Percentiles rank a stretch among this genome's conserved stretches.
phyloP scores from a whole-genome alignment of 2,113 vertebrate species.

The Eonycteris spelaea region DNA sequence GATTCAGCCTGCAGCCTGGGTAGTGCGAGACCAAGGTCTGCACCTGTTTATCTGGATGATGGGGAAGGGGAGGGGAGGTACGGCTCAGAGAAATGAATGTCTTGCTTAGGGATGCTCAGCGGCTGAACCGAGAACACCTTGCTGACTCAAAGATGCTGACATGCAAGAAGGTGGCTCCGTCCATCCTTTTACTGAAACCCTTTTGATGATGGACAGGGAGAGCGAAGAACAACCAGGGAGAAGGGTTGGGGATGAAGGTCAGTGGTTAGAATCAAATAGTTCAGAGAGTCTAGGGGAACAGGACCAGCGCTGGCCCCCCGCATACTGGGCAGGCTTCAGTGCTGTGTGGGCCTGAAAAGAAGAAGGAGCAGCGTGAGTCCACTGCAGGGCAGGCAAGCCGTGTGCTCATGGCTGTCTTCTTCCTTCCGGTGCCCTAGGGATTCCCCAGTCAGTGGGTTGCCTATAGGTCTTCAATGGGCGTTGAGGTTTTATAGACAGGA shows the following conservation, averaged over 20 bases:
- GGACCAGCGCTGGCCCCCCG: neutral
- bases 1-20: neutral
- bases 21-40: neutral
- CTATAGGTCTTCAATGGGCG: neutral
- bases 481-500: neutral
- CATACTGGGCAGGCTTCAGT: neutral
- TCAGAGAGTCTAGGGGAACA: neutral
- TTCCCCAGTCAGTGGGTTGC: fast-evolving
- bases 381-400: neutral
- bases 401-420: neutral
- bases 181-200: neutral
- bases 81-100: neutral
- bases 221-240: neutral
- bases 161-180: neutral
- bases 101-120: neutral
- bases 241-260: neutral
- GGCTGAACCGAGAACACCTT: neutral
- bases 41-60: neutral
- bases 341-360: neutral
- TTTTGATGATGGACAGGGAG: neutral
- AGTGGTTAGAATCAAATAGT: neutral
- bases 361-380: neutral
- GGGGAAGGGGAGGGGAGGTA: neutral
- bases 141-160: neutral
- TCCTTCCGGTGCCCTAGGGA: neutral